phyloP scores from a whole-genome alignment of 2,797 vertebrate genomes.

The Notoglanidium macrostoma region DNA sequence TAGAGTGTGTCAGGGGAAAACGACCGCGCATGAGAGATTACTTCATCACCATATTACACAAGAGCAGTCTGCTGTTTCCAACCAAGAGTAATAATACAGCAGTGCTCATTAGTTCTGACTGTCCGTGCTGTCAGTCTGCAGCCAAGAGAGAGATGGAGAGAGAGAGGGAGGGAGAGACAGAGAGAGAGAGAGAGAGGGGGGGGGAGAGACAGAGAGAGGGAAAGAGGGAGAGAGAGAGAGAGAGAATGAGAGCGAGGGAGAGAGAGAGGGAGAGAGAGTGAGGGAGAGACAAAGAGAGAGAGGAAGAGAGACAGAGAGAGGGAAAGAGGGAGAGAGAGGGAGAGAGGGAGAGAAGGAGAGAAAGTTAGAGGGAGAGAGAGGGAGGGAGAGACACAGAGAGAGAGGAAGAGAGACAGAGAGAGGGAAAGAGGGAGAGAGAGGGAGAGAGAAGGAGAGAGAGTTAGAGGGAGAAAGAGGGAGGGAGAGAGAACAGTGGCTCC shows the following conservation, averaged over 20 bases:
- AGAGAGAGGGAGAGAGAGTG: too few relatives aligned
- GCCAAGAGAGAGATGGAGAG: conserved; percentile 15
- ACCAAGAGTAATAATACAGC: conserved; percentile 39
- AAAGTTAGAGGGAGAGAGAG: neutral
- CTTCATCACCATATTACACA: conserved; percentile 36
- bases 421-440: conserved; percentile 17
- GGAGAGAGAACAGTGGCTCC: neutral
- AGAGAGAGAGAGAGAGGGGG: too few relatives aligned
- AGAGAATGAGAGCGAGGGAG: too few relatives aligned
- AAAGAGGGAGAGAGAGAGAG: too few relatives aligned
- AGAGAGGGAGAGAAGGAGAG: neutral
- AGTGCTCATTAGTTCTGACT: conserved; percentile 20
- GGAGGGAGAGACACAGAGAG: neutral
- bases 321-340: too few relatives aligned
- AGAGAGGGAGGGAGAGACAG: conserved; percentile 3
- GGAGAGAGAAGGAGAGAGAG: neutral
- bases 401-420: conserved; percentile 19
- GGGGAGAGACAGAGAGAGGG: too few relatives aligned
- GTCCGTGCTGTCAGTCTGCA: conserved; percentile 17
- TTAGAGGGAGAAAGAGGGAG: neutral
- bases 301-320: too few relatives aligned
- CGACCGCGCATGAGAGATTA: conserved; percentile 10
- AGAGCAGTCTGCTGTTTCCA: conserved; percentile 19
- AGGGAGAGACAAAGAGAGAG: too few relatives aligned
- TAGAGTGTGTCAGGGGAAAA: conserved; percentile 3